Base-by-base conservation (phyloP, 2,888 invertebrate genomes). In the Himalopsyche anomala region DNA sequence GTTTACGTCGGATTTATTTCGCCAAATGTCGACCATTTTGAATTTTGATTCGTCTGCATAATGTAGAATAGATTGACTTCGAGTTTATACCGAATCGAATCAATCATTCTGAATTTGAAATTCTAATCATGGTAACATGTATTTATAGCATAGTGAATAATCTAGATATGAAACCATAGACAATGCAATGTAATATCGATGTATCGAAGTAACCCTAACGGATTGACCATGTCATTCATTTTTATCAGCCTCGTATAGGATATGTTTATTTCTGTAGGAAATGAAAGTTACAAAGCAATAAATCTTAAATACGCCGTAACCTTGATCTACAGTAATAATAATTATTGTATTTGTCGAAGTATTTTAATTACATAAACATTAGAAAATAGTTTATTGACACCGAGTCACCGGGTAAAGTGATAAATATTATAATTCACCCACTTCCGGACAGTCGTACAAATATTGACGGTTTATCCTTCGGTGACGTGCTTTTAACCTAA, bases 321-420 rank as follows among this genome's bases (percentile, higher is more conserved):
- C 36, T 74, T 74, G 74, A 74, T 74, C 74, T 74, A 74, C 36
- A 38, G n/a, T 12, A 36, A 12, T 38, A 74, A 74, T 74, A 74
- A 62, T 62, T 38, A 74, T 12, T 74, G 28, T 74, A 74, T 28
- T 74, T 36, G 12, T 38, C 12, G 9, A 15, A 36, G 74, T 74
- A 36, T 36, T 36, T 74, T 74, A 74, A 74, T 74, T 74, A 74
- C 74, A 74, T 74, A 74, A 36, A 74, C 11, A 74, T 74, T 74
- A 38, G 74, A 74, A 74, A 74, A 74, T 74, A 36, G 74, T 74
- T 74, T 74, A 74, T 74, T 74, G 74, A 74, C 74, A 74, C 36
- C 74, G 36, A 38, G 36, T 74, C 38, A 38, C 74, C 74, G 74
- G 74, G 74, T 36, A 36, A 74, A 74, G 15, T 74, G 36, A 69